Base-by-base conservation (phyloP, 1,140 invertebrate species). In the Amyelois transitella region DNA sequence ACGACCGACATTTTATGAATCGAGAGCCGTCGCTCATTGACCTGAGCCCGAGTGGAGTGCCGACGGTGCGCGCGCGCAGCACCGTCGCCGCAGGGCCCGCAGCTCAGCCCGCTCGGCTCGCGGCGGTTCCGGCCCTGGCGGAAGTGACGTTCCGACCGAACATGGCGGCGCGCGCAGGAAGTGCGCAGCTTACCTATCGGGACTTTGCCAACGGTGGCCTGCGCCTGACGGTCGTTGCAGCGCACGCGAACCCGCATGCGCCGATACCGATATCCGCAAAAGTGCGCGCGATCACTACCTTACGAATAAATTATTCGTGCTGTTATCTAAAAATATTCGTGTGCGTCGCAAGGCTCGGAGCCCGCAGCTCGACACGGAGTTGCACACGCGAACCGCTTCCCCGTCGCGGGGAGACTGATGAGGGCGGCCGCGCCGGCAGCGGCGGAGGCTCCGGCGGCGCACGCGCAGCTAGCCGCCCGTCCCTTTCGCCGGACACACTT, bases 311-410 rank as follows among this genome's bases (percentile, higher is more conserved):
- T 85, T 81, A 82, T 83, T 83, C 75, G 77, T 72, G 75, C 77
- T 81, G 75, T 83, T 87, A 85, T 85, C 84, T 87, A 87, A 85
- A 87, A 87, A 87, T 87, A 87, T 87, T 85, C 79, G 80, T 81
- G 65, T 75, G 77, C 81, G 72, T 65, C 69, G 75, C 72, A 73
- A 67, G 76, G 71, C 56, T 66, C 77, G 74, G 66, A 69, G 67
- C 66, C 58, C 71, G 74, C 69, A 66, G 69, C 56, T 55, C 60
- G 70, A 71, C 66, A 61, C 72, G 65, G 66, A 78, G 69, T 68
- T 66, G 67, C 81, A 86, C 83, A 77, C 78, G 80, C 83, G 81
- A 75, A 78, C 76, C 69, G 77, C 75, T 85, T 77, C 80, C 81
- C 77, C 78, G 83, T 74, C 71, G 81, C 81, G 80, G 80, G 81